Evolutionary conservation across 2,888 invertebrate species (phyloP).

Genomic region (Abscondita cerata): DNA sequence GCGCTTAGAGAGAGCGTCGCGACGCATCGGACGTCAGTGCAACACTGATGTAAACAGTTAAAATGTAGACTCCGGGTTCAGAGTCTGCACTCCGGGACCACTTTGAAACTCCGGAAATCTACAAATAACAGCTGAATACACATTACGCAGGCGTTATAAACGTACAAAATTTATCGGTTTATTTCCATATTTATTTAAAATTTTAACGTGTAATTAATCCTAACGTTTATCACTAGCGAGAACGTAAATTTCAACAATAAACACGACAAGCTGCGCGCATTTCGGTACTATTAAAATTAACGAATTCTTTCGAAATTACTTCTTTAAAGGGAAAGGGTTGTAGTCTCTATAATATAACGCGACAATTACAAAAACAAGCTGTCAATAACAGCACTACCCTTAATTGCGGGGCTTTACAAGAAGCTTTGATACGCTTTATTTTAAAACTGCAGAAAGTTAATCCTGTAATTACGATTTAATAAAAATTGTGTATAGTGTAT

Average conservation of each 20-base stretch:
- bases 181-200: conserved; percentile 1
- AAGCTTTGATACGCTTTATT: background rate
- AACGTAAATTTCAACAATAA: too few relatives aligned
- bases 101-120: conserved; percentile 25
- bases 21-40: conserved; percentile 30
- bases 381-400: background rate
- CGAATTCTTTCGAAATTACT: background rate
- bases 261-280: too few relatives aligned
- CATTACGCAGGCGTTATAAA: conserved; percentile 20
- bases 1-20: conserved; percentile 17
- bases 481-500: too few relatives aligned
- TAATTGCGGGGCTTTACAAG: background rate
- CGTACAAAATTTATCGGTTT: background rate
- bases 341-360: background rate
- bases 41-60: conserved; percentile 41
- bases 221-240: background rate
- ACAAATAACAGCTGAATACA: conserved; percentile 32
- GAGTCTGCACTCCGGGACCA: conserved; percentile 37
- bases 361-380: background rate
- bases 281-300: too few relatives aligned
- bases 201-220: conserved; percentile 7
- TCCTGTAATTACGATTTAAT: too few relatives aligned
- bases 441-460: too few relatives aligned
- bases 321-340: background rate
- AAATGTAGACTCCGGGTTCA: conserved; percentile 31